Evolutionary conservation across 2,888 invertebrate species (phyloP), one percentile per base, ranked within the genome.

Genomic region (Theodoxus fluviatilis): DNA sequence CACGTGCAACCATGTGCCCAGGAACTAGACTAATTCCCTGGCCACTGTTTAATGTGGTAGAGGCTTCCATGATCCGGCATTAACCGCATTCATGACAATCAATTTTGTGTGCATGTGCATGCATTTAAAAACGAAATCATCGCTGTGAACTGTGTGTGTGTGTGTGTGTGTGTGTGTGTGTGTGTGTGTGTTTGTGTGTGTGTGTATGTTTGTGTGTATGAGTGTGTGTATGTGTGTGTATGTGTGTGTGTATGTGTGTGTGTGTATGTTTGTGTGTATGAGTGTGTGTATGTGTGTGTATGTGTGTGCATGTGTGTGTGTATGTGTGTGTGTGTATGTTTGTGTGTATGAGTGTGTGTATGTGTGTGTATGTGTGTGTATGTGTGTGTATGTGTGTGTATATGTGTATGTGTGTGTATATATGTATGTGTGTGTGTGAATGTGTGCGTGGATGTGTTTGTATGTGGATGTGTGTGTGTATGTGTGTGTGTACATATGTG

Each of bases 211-310:
- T n/a, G n/a, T n/a, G n/a, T n/a, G n/a, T n/a, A n/a, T n/a, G n/a
- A n/a, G n/a, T n/a, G n/a, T n/a, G n/a, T n/a, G n/a, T n/a, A n/a
- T n/a, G n/a, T 66, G 33, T 66, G 47, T 43, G 33, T 66, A 35
- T 43, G 33, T 66, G 47, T 43, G 3, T 55, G 37, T 52, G 37
- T 55, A 25, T 35, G 9, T 67, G 40, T 52, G 18, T 31, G 33
- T 49, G 35, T 47, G 33, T 35, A 52, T 52, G 25, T 57, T 38
- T 68, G 18, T 59, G 40, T 40, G 15, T 61, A 38, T 68, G 40
- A 37, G 35, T 59, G 40, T 68, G 59, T 38, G 33, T 59, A 38
- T 38, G 25, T 59, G 38, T 35, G 33, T 22, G 37, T 59, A 35
- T 47, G 38, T 68, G 40, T 1, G 25, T 68, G 28, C 2, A 57